Evolutionary conservation across 1,140 invertebrate species (phyloP).

Genomic region (Akabosia matsudoensis): DNA sequence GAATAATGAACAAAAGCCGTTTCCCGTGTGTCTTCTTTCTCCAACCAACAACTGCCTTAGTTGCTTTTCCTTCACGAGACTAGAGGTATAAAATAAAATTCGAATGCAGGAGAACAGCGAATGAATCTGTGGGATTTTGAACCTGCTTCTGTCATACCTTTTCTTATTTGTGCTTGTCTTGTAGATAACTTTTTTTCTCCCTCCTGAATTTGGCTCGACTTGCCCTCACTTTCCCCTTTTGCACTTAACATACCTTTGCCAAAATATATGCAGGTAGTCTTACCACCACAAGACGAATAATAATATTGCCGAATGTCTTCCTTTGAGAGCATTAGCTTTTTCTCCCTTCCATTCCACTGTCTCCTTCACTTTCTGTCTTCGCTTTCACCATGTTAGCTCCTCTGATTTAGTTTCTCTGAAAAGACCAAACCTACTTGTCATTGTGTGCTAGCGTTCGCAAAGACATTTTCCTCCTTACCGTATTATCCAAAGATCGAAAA

Average conservation of each 20-base stretch:
- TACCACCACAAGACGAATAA: neutral
- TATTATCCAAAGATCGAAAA: too few species aligned
- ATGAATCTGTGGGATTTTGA: neutral
- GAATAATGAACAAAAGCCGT: neutral
- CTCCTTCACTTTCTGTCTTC: neutral
- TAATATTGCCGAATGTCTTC: neutral
- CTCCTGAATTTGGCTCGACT: conserved; percentile 1
- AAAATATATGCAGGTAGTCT: neutral
- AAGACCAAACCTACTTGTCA: neutral
- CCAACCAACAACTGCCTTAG: neutral
- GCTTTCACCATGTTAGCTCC: neutral
- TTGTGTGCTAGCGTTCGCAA: too few species aligned
- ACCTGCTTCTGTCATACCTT: conserved; percentile 5
- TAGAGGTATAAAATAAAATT: too few species aligned
- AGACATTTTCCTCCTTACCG: too few species aligned
- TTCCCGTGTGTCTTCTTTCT: neutral
- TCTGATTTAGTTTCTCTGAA: neutral
- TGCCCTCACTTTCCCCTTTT: neutral
- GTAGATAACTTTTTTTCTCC: neutral
- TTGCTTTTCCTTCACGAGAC: too few species aligned
- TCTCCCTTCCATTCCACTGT: neutral
- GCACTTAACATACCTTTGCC: too few species aligned
- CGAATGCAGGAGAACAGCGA: neutral
- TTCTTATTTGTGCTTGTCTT: neutral
- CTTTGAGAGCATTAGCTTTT: neutral